Base-by-base conservation (phyloP, 2,888 invertebrate species). In the Notocelia uddmanniana region DNA sequence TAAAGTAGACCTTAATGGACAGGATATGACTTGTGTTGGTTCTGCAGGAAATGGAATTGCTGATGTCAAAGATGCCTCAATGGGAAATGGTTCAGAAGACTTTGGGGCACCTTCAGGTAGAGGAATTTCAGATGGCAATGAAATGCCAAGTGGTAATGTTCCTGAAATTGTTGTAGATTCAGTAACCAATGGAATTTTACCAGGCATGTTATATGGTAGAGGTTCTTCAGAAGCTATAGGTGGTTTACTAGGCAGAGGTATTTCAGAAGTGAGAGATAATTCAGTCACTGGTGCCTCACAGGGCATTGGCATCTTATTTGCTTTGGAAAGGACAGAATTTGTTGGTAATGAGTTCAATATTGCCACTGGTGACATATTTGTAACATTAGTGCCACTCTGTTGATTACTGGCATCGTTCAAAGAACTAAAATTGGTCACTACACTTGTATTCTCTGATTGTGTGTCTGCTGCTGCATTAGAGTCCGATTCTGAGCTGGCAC, bases 401-500 rank as follows among this genome's bases (percentile, higher is more conserved):
- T 76, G 68, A 73, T 79, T 83, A 57, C 77, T 76, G 75, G 78
- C 77, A 79, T 78, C 81, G 75, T 82, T 85, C 72, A 85, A 73
- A 21, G 89, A 87, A 74, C 90, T 92, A 58, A 80, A 78, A 76
- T 86, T 73, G 31, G 19, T 85, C 48, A 80, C 82, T 63, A 80
- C 85, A 79, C 85, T 90, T 37, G 88, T 87, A 13, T 86, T 87
- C 58, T 92, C 92, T 26, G 90, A 89, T 31, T 86, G 89, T 68
- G 83, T 84, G 54, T 93, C 93, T 67, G 86, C 52, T 41, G 89
- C 90, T 74, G 89, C 86, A 84, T 92, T 93, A 0, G 92, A 92
- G 76, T 94, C 94, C n/a, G 94, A 94, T 78, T 94, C 94, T 34
- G 94, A 94, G 69, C 92, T 89, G 19, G 87, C 89, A 85, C 90